Conservation (phyloP, 2,888 invertebrate genomes). For the Operophtera brumata region DNA sequence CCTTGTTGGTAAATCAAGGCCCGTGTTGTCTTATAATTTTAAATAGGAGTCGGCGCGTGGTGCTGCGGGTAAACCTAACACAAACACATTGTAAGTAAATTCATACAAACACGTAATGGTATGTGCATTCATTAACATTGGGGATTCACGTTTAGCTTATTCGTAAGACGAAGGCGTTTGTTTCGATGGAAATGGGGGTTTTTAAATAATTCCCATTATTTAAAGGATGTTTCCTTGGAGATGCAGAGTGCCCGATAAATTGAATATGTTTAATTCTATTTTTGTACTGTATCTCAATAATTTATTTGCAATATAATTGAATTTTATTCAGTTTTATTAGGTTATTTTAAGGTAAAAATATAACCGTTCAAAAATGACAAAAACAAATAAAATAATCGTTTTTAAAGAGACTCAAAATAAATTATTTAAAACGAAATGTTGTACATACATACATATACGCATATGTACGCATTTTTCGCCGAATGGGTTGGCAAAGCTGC, state of each 20-base stretch:
- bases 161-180: background rate
- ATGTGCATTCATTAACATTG: slow-evolving; percentile 27
- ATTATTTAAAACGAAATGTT: no score
- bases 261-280: background rate
- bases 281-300: no score
- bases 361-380: no score
- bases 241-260: background rate
- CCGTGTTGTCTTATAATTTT: background rate
- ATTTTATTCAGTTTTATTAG: no score
- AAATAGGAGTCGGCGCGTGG: background rate
- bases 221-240: background rate
- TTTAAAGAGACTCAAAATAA: no score
- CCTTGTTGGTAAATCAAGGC: no score
- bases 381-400: no score
- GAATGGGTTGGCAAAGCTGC: no score
- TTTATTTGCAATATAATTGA: no score
- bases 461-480: no score
- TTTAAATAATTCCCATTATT: background rate
- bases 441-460: no score
- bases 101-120: slow-evolving; percentile 8
- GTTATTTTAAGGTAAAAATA: no score
- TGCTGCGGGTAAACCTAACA: background rate
- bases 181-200: background rate
- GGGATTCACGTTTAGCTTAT: slow-evolving; percentile 1
- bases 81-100: background rate